phyloP scores from a whole-genome alignment of 2,888 invertebrate genomes.

The Trilocha varians region DNA sequence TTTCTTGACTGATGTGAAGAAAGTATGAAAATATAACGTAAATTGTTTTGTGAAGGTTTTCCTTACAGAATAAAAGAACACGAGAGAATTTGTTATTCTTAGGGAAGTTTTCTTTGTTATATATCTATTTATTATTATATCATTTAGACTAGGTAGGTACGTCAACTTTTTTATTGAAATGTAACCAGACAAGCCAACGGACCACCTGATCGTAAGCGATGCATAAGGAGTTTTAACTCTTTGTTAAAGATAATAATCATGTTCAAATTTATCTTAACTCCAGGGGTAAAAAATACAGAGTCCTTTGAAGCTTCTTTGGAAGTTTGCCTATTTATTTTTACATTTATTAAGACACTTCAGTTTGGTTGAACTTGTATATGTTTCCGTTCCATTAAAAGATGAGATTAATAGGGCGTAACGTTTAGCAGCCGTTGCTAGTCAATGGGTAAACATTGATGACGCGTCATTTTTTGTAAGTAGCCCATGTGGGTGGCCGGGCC shows the following conservation, averaged over 20 bases:
- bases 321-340: too few species aligned
- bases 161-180: too few species aligned
- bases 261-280: too few species aligned
- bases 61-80: background rate
- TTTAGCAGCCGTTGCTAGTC: constrained; percentile 46
- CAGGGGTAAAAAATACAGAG: too few species aligned
- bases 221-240: too few species aligned
- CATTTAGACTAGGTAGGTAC: too few species aligned
- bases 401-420: constrained; percentile 51
- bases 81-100: background rate
- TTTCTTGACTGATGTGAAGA: constrained; percentile 19
- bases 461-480: constrained; percentile 36
- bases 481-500: constrained; percentile 54
- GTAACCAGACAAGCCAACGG: too few species aligned
- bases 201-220: too few species aligned
- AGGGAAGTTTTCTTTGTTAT: background rate
- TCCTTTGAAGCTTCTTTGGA: too few species aligned
- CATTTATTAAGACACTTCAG: too few species aligned
- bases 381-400: constrained; percentile 6
- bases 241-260: too few species aligned
- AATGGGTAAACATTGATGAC: constrained; percentile 51
- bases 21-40: background rate
- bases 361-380: background rate
- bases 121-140: background rate
- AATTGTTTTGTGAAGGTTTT: background rate